Percentiles rank a stretch among this genome's conserved stretches.
Evolutionary conservation across 2,888 invertebrate species (phyloP).

Genomic region (Drosophila peninsularis): DNA sequence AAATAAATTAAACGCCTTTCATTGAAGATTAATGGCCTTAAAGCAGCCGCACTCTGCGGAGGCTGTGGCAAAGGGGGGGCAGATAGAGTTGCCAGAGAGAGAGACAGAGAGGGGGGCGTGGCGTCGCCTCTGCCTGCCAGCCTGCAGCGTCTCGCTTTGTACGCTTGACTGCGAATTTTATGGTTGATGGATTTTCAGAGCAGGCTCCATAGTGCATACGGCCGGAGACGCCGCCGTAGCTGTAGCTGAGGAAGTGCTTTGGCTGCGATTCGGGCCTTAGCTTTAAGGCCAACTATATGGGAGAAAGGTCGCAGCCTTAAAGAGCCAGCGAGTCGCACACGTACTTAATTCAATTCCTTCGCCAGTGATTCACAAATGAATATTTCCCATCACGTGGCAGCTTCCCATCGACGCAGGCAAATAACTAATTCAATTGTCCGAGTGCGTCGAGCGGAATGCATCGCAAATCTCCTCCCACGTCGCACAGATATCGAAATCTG

Average conservation of each 20-base stretch:
- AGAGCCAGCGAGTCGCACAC: constrained; percentile 56
- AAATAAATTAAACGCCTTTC: constrained; percentile 82
- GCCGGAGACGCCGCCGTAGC: constrained; percentile 17
- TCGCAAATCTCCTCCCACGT: constrained; percentile 1
- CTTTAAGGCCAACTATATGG: constrained; percentile 50
- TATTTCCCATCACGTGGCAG: constrained; percentile 53
- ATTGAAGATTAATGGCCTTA: constrained; percentile 79
- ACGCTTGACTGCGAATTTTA: constrained; percentile 80
- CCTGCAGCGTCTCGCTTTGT: constrained; percentile 63
- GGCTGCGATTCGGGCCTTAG: constrained; percentile 24
- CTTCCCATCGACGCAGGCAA: constrained; percentile 2
- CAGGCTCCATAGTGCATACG: constrained; percentile 38
- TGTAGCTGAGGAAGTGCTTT: background rate
- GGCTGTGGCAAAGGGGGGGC: constrained; percentile 14
- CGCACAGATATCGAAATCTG: constrained; percentile 16
- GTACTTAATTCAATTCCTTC: constrained; percentile 67
- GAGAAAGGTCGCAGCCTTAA: constrained; percentile 45
- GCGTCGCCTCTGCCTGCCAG: constrained; percentile 8
- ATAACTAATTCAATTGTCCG: constrained; percentile 22
- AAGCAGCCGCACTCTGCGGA: constrained; percentile 55
- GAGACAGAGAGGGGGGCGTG: background rate
- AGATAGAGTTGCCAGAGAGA: too few relatives aligned
- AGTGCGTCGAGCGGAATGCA: constrained; percentile 10
- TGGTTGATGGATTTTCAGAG: constrained; percentile 77
- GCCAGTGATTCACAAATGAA: constrained; percentile 49